phyloP scores from a whole-genome alignment of 2,113 vertebrate species.

The rat (Rattus norvegicus) region GRCr8 NC_086019.1:9894501-9895000 shows the following conservation, averaged over 20 bases:
- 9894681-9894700: neutral
- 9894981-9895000: neutral
- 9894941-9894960: neutral
- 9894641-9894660: neutral
- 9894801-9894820: neutral
- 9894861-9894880: neutral
- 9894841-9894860: neutral
- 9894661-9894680: neutral
- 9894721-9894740: neutral
- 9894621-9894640: neutral
- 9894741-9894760: neutral
- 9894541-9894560: neutral
- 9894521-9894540: neutral
- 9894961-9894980: neutral
- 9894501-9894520: neutral
- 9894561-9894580: neutral
- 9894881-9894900: neutral
- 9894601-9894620: neutral
- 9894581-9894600: neutral
- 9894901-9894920: too few species aligned
- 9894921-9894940: neutral
- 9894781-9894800: neutral
- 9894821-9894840: neutral
- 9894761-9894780: neutral
- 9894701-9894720: neutral